Conservation (phyloP, 2,113 vertebrate genomes). For the Struthio camelus region DNA sequence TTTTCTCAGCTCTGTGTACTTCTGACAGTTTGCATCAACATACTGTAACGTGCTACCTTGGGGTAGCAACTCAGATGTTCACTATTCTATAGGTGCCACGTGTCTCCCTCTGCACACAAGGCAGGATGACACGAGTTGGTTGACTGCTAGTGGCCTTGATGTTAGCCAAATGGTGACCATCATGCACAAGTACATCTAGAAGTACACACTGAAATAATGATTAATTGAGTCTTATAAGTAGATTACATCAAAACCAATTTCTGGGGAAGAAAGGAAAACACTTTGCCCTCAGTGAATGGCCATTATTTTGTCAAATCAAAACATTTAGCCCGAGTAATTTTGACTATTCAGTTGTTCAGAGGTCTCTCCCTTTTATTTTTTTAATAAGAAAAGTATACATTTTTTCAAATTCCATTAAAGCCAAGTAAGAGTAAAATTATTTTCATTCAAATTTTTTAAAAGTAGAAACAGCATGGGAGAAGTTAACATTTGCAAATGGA, state of each 20-base stretch:
- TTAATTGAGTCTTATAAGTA: not conserved
- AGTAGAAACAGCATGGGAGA: not conserved
- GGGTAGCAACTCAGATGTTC: not conserved
- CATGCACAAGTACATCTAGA: not conserved
- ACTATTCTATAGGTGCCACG: not conserved
- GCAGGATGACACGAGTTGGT: not conserved
- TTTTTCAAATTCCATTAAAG: not conserved
- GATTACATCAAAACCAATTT: not conserved
- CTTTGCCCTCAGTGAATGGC: not conserved
- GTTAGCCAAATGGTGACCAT: not conserved
- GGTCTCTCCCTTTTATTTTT: not conserved
- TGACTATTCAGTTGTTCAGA: not conserved
- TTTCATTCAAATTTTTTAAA: not conserved
- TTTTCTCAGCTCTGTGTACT: not conserved
- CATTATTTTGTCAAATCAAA: constrained; percentile 4
- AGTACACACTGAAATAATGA: not conserved
- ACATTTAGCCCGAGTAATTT: not conserved
- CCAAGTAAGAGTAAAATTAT: not conserved
- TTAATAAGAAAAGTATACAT: not conserved
- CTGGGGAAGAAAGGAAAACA: not conserved
- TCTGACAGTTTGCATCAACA: not conserved
- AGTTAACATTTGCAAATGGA: not conserved
- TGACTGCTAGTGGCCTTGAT: not conserved
- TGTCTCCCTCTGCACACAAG: fast-evolving
- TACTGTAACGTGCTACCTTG: not conserved